Evolutionary conservation across 2,113 vertebrate species (phyloP).

Genomic region (human (Homo sapiens)): DNA sequence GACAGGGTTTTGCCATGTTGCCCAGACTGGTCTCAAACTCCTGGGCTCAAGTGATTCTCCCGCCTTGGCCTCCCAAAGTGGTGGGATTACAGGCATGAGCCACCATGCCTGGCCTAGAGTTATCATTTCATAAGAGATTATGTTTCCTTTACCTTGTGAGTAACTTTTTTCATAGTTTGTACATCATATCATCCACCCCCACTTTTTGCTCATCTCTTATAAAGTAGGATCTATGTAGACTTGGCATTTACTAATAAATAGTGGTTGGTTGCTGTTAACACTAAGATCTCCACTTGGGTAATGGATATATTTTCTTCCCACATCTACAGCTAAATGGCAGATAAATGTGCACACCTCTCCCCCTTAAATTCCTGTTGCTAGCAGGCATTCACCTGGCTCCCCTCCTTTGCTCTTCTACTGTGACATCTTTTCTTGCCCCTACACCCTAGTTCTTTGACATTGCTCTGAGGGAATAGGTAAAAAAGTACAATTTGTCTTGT

Average conservation of each 20-base stretch:
- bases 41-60: too few species aligned
- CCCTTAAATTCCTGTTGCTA: slow-evolving; percentile 13
- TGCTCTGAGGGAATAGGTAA: background rate
- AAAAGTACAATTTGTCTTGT: slow-evolving; percentile 14
- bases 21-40: too few species aligned
- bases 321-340: background rate
- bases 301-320: slow-evolving; percentile 11
- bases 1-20: too few species aligned
- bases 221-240: slow-evolving; percentile 29
- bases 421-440: background rate
- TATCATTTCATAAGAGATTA: background rate
- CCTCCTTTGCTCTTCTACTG: background rate
- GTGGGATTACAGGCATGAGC: too few species aligned
- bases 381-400: background rate
- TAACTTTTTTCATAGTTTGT: background rate
- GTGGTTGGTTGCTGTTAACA: background rate
- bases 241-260: slow-evolving; percentile 8
- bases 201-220: slow-evolving; percentile 1
- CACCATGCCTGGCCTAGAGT: too few species aligned
- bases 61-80: too few species aligned
- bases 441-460: slow-evolving; percentile 1
- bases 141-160: background rate
- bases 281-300: background rate
- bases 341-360: background rate
- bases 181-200: background rate